Base-by-base conservation (phyloP, 2,888 invertebrate genomes). In the Hirtodrosophila alboralis region DNA sequence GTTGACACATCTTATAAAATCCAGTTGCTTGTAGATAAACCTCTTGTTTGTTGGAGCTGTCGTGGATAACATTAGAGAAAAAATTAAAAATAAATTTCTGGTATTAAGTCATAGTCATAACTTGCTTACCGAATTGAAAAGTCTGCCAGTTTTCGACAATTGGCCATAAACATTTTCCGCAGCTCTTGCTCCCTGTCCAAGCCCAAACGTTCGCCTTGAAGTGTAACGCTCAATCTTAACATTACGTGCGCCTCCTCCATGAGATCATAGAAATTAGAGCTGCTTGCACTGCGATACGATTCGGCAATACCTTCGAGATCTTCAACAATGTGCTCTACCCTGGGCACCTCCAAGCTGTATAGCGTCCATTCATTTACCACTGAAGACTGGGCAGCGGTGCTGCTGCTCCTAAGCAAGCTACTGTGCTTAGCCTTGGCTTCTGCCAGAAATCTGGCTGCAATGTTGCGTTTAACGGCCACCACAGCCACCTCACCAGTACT, bases 191-290 rank as follows among this genome's bases (percentile, higher is more conserved):
- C 85, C 7, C 87, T 65, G 4, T 89, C 87, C 7, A 53, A 51
- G 2, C 45, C 59, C 4, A 84, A 52, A 1, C 85, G 79, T 8
- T 87, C 87, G 10, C 84, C 88, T 41, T 90, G 88, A 30, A 90
- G 57, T 1, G 88, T 84, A 1, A 86, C 70, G 26, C 89, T 88
- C 13, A 90, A 66, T 2, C 93, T 90, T 12, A 95, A 89, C 75
- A 95, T 92, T 70, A 94, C 92, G 84, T 95, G 94, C 4, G 94
- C 94, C 89, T 96, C 95, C 74, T 93, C 93, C 83, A 95, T 90
- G 51, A 96, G 90, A 88, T 95, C 94, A 58, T 93, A 92, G 84
- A 95, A 95, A 1, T 94, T 94, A 30, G 93, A 92, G 1, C 93
- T 92, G 66, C 94, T 94, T 0, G 93, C 92, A 48, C 92, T 92